Conservation (phyloP, 2,113 vertebrate species). For the Gyps fulvus region DNA sequence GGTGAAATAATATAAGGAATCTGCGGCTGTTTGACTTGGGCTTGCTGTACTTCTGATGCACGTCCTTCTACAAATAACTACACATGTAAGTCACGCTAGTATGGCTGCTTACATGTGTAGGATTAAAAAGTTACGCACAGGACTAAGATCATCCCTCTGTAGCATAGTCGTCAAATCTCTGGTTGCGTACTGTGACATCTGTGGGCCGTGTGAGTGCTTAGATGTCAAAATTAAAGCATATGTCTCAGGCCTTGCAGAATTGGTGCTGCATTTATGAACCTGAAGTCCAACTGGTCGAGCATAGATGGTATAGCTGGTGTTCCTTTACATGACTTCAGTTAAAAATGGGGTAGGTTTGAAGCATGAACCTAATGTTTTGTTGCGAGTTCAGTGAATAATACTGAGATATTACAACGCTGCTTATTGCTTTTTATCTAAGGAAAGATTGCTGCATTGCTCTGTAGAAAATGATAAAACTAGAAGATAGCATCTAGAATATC, state of each 20-base stretch:
- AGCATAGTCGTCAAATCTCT: not conserved
- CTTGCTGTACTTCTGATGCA: not conserved
- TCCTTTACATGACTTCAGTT: not conserved
- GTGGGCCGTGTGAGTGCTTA: not conserved
- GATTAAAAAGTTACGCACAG: accelerated
- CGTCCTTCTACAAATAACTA: not conserved
- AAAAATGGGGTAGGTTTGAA: not conserved
- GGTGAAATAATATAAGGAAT: not conserved
- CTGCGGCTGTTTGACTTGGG: not conserved
- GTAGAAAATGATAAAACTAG: not conserved
- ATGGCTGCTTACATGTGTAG: not conserved
- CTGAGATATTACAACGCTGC: not conserved
- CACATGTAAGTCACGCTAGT: no score
- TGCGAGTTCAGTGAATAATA: not conserved
- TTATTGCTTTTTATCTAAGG: not conserved
- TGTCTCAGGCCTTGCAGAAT: not conserved
- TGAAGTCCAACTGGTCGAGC: not conserved
- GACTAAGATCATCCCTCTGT: not conserved
- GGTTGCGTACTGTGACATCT: not conserved
- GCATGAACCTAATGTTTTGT: not conserved
- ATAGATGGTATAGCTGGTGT: not conserved
- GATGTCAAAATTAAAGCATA: not conserved
- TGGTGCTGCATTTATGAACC: not conserved
- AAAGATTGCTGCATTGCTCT: not conserved
- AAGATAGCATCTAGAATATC: not conserved